Conservation (phyloP, 2,797 vertebrate genomes). For the Danio jaintianensis region DNA sequence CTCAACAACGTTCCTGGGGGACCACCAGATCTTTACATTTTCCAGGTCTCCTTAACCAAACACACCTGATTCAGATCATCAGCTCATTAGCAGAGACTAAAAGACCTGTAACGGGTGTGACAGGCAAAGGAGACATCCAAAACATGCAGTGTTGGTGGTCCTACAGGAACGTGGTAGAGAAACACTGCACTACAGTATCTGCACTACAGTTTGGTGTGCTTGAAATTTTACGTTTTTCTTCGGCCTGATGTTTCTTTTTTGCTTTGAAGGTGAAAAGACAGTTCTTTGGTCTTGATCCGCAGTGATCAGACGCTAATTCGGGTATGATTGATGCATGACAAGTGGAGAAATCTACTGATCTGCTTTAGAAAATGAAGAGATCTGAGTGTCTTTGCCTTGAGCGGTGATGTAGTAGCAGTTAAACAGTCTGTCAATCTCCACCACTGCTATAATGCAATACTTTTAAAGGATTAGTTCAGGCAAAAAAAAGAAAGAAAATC, state of each 20-base stretch:
- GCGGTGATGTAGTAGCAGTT: neutral
- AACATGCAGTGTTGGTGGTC: too few relatives aligned
- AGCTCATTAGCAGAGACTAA: too few relatives aligned
- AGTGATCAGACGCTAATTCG: neutral
- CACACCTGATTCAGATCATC: too few relatives aligned
- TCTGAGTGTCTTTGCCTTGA: neutral
- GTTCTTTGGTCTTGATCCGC: neutral
- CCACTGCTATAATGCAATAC: neutral
- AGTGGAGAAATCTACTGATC: conserved; percentile 1
- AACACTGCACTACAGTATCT: too few relatives aligned
- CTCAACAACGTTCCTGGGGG: too few relatives aligned
- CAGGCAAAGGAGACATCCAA: too few relatives aligned
- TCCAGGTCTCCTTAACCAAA: too few relatives aligned
- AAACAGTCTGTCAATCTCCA: conserved; percentile 12
- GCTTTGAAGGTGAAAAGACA: neutral
- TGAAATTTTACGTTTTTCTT: neutral
- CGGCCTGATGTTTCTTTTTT: neutral
- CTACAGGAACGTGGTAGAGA: too few relatives aligned
- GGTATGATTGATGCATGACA: neutral
- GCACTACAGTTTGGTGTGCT: neutral
- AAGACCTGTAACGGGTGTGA: too few relatives aligned
- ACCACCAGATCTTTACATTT: too few relatives aligned
- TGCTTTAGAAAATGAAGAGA: conserved; percentile 14
- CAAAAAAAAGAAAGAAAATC: neutral
- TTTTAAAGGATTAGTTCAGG: conserved; percentile 18